Evolutionary conservation across 2,113 vertebrate species (phyloP).

Genomic region (Phasianus colchicus): DNA sequence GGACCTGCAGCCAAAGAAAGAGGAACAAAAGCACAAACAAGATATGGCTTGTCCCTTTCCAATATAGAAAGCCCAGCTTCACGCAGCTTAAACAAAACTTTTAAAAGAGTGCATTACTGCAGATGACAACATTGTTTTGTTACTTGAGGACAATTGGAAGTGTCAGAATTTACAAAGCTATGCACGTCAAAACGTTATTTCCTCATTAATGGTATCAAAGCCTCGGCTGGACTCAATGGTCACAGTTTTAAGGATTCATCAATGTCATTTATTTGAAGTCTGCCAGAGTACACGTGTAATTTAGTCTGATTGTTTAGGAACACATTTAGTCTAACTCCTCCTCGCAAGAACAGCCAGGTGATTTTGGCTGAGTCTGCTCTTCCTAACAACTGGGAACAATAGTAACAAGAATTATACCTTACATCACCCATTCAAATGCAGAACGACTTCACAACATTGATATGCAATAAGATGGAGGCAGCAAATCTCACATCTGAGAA

Average conservation of each 20-base stretch:
- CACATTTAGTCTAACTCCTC: constrained; percentile 11
- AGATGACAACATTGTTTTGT: neutral
- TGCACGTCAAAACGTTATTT: constrained; percentile 25
- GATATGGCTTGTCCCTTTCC: neutral
- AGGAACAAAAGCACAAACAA: neutral
- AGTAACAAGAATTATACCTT: constrained; percentile 6
- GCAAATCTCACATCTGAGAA: neutral
- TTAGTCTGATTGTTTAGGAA: constrained; percentile 58
- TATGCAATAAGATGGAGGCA: neutral
- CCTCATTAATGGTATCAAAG: constrained; percentile 44
- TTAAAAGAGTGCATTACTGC: neutral
- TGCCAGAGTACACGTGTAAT: constrained; percentile 38
- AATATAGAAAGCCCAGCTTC: neutral
- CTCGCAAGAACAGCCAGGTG: constrained; percentile 19
- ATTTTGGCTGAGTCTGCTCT: constrained; percentile 1
- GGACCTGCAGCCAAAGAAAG: neutral
- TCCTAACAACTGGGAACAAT: constrained; percentile 21
- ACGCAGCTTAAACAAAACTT: neutral
- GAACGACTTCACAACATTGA: neutral
- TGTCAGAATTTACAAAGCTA: constrained; percentile 25
- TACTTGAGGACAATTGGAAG: neutral
- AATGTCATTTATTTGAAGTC: constrained; percentile 32
- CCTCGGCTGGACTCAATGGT: constrained; percentile 28
- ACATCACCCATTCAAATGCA: constrained; percentile 17
- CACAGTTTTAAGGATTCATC: constrained; percentile 37